phyloP scores from a whole-genome alignment of 2,797 vertebrate species.

The Girardinus metallicus region DNA sequence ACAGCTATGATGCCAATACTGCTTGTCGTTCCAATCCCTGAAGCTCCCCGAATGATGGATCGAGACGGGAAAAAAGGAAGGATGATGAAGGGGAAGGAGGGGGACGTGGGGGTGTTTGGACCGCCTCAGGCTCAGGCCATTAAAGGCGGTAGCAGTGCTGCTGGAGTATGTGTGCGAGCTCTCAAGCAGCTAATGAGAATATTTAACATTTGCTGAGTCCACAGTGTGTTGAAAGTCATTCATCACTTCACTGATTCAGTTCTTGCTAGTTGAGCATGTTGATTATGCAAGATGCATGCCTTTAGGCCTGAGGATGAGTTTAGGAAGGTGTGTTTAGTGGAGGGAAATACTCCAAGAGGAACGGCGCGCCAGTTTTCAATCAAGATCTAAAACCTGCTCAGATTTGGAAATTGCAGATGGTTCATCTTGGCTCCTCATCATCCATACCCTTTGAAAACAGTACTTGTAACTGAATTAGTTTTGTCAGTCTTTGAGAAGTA shows the following conservation, averaged over 20 bases:
- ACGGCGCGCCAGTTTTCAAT: conserved; percentile 1
- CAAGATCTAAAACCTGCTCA: neutral
- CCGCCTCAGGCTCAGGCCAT: conserved; percentile 36
- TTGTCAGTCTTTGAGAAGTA: neutral
- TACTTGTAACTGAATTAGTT: neutral
- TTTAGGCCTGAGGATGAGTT: conserved; percentile 24
- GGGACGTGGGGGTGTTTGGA: conserved; percentile 44
- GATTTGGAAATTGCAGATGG: neutral
- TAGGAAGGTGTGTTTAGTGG: conserved; percentile 26
- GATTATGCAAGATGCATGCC: conserved; percentile 60
- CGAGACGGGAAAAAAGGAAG: conserved; percentile 38
- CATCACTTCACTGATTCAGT: conserved; percentile 66
- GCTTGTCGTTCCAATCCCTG: conserved; percentile 24
- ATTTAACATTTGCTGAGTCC: conserved; percentile 81
- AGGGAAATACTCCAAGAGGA: conserved; percentile 19
- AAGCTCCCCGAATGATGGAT: conserved; percentile 5
- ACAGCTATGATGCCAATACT: conserved; percentile 32
- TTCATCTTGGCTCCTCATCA: neutral
- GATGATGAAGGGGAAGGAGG: conserved; percentile 37
- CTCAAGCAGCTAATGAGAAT: conserved; percentile 80
- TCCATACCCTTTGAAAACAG: neutral
- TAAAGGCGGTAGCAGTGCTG: conserved; percentile 30
- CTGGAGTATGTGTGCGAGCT: conserved; percentile 51
- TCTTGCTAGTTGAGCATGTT: conserved; percentile 54
- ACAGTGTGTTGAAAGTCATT: conserved; percentile 71